Conservation (phyloP, 2,888 invertebrate species). For the Ophonus ardosiacus region DNA sequence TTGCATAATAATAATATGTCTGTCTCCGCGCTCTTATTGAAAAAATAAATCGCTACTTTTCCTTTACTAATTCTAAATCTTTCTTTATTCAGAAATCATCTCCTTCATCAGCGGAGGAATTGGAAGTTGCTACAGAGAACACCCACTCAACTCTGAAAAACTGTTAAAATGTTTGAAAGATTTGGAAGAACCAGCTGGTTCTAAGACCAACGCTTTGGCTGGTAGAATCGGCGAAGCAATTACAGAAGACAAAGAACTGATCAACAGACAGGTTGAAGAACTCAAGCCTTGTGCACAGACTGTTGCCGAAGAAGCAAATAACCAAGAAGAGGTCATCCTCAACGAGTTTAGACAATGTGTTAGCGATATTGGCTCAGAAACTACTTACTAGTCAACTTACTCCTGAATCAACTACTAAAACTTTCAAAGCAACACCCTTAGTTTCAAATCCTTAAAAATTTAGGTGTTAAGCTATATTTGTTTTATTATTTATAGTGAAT, state of each 20-base stretch:
- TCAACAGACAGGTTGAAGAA: neutral
- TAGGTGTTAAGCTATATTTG: too few species aligned
- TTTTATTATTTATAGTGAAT: too few species aligned
- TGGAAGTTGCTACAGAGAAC: neutral
- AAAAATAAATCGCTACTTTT: too few species aligned
- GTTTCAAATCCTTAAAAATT: too few species aligned
- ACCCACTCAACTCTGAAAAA: neutral
- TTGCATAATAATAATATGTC: too few species aligned
- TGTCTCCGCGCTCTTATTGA: too few species aligned
- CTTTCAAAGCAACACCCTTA: too few species aligned
- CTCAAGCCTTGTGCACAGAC: neutral
- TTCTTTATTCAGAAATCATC: neutral
- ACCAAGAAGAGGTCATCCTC: neutral
- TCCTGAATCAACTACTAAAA: neutral
- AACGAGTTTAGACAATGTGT: constrained; percentile 12
- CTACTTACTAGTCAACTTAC: neutral
- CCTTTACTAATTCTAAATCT: too few species aligned
- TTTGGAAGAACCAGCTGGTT: neutral
- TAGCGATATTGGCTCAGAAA: too few species aligned
- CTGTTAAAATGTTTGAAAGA: neutral
- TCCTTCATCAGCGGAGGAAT: neutral
- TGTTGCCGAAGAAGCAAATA: neutral
- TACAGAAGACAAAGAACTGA: neutral
- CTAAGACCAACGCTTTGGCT: neutral
- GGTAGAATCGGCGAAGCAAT: neutral